Evolutionary conservation across 2,888 invertebrate species (phyloP).

Genomic region (Hyposoter dolosus): DNA sequence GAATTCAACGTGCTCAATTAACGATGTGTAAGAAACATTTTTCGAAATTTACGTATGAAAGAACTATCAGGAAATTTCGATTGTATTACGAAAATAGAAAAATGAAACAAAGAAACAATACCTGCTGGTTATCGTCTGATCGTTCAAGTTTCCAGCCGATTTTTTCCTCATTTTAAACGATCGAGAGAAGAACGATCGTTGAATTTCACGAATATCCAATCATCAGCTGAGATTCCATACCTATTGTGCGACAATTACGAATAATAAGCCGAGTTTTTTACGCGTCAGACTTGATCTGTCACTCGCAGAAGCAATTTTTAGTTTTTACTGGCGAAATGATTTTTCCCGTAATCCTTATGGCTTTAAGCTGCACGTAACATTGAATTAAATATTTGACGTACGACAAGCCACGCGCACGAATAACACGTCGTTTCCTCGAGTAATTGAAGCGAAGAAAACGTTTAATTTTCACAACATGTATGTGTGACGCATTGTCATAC

Average conservation of each 20-base stretch:
- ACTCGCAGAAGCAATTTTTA: neutral
- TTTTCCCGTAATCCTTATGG: neutral
- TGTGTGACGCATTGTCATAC: neutral
- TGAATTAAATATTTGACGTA: constrained; percentile 12
- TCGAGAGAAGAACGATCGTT: constrained; percentile 8
- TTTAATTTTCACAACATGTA: neutral
- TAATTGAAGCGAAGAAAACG: constrained; percentile 1
- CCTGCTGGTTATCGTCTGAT: constrained; percentile 76
- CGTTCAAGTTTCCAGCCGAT: constrained; percentile 73
- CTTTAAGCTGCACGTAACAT: neutral
- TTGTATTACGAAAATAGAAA: neutral
- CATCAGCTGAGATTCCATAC: constrained; percentile 52
- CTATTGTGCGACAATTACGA: constrained; percentile 4
- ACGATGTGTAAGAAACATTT: neutral
- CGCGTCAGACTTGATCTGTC: constrained; percentile 6
- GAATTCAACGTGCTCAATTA: no score
- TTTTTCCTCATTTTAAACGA: constrained; percentile 77
- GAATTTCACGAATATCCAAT: constrained; percentile 34
- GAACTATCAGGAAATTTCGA: neutral
- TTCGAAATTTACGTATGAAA: neutral
- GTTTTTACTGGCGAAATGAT: neutral
- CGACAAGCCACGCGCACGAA: constrained; percentile 42
- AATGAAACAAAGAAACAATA: constrained; percentile 64
- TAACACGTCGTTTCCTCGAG: constrained; percentile 8
- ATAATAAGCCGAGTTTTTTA: constrained; percentile 3